phyloP scores from a whole-genome alignment of 2,113 vertebrate genomes.

The Sigmodon hispidus region DNA sequence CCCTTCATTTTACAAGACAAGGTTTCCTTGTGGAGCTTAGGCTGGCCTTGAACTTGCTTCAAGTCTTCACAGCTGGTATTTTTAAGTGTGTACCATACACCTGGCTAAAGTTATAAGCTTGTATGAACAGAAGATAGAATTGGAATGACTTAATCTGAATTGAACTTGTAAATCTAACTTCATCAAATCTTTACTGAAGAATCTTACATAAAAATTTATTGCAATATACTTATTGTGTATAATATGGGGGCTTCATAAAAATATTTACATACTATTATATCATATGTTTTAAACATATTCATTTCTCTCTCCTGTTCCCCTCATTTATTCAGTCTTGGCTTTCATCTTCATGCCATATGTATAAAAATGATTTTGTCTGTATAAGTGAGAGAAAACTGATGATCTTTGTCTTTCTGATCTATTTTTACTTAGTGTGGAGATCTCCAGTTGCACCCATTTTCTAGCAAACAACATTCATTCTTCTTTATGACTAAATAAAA shows the following conservation, averaged over 20 bases:
- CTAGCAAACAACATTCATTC: background rate
- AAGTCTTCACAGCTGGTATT: background rate
- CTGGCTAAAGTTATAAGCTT: background rate
- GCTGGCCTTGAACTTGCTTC: background rate
- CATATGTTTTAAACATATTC: background rate
- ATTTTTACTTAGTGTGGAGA: background rate
- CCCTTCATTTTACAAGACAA: background rate
- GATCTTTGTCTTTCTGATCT: background rate
- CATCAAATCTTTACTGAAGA: slow-evolving; percentile 7
- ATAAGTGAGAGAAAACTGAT: background rate
- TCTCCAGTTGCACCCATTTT: background rate
- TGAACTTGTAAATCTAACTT: slow-evolving; percentile 30
- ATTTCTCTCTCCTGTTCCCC: background rate
- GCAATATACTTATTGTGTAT: background rate
- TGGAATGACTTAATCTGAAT: slow-evolving; percentile 42
- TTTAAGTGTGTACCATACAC: background rate
- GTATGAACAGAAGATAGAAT: slow-evolving; percentile 25
- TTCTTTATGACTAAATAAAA: background rate
- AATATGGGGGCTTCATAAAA: background rate
- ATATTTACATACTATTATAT: background rate
- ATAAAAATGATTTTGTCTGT: background rate
- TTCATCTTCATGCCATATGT: background rate
- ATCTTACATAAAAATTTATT: background rate
- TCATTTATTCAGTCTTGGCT: background rate
- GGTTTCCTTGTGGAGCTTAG: background rate